phyloP scores from a whole-genome alignment of 2,113 vertebrate species.

The Leptocoma aspasia region DNA sequence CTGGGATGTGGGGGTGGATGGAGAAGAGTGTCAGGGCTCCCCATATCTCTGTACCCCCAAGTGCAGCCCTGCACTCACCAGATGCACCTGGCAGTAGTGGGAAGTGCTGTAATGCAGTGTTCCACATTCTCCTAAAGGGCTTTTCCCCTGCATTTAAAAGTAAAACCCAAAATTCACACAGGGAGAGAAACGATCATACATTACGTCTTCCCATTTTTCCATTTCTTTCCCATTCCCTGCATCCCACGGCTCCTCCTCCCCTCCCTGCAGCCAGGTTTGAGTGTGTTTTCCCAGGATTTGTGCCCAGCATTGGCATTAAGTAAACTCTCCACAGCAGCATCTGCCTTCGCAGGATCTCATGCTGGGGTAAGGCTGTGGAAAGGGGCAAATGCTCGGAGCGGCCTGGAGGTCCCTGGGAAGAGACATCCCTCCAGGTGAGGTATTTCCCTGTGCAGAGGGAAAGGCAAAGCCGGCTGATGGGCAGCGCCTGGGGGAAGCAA shows the following conservation, averaged over 20 bases:
- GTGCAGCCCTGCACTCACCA: background rate
- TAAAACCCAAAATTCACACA: background rate
- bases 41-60: background rate
- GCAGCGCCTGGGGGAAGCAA: background rate
- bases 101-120: background rate
- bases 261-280: background rate
- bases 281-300: background rate
- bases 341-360: background rate
- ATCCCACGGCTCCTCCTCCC: background rate
- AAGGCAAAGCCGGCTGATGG: background rate
- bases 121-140: background rate
- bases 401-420: background rate
- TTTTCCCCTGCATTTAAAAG: background rate
- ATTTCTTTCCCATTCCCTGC: background rate
- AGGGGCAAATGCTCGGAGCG: fast-evolving
- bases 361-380: background rate
- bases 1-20: background rate
- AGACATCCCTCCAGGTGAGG: background rate
- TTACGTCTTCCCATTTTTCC: background rate
- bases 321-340: background rate
- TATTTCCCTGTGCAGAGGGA: background rate
- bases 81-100: background rate
- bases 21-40: background rate
- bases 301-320: background rate
- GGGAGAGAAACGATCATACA: fast-evolving